These are phyloP conservation scores for Epinephelus fuscoguttatus DNA, from an alignment of 2,113 vertebrate species.

Conservation along the genomic window DNA sequence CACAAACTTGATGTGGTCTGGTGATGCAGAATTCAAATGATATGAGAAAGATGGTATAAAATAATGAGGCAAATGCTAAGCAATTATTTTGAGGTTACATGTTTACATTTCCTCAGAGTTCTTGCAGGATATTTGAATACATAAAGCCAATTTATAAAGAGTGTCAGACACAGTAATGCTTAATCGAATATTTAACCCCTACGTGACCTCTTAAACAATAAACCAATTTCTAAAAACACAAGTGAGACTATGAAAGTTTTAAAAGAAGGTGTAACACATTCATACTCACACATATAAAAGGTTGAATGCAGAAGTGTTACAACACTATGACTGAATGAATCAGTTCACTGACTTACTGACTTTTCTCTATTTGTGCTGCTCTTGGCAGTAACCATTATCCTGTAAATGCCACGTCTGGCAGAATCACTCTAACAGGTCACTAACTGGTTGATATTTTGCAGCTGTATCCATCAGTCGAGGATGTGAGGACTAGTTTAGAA, in stretches of 20 bases:
- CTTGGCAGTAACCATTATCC: neutral
- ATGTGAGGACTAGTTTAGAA: constrained; percentile 96
- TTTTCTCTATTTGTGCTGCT: neutral
- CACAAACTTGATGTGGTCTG: neutral
- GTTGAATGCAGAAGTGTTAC: neutral
- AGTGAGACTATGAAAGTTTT: neutral
- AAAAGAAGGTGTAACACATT: too few species aligned
- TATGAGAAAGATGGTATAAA: neutral
- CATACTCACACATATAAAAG: neutral
- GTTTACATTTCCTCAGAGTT: neutral
- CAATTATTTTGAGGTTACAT: too few species aligned
- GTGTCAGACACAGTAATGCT: neutral
- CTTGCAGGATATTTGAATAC: neutral
- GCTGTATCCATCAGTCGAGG: constrained; percentile 96
- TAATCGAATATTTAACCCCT: neutral
- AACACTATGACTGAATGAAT: neutral
- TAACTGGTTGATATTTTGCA: constrained; percentile 62
- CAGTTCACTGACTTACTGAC: too few species aligned
- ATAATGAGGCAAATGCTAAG: neutral
- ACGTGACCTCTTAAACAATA: neutral
- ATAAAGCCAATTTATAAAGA: neutral
- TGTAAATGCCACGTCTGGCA: fast-evolving
- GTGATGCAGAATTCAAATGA: neutral
- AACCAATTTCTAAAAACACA: neutral
- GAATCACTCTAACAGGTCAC: too few species aligned